These are phyloP conservation scores for Hirtodrosophila duncani DNA, from an alignment of 2,888 invertebrate genomes.

Conservation along the genomic window DNA sequence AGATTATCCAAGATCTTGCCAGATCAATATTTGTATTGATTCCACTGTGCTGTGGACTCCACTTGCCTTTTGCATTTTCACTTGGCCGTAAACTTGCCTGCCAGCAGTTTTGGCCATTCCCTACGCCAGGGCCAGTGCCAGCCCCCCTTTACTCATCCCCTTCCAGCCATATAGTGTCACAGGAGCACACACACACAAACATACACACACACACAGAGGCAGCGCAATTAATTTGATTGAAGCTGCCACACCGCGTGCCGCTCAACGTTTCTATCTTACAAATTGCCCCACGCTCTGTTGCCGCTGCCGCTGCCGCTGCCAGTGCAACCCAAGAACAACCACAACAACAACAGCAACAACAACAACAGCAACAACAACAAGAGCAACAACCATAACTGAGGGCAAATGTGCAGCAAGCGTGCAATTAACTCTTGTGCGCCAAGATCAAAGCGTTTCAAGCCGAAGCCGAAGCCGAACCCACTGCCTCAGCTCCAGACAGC, in stretches of 20 bases:
- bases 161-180: too few relatives aligned
- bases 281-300: too few relatives aligned
- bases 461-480: constrained; percentile 30
- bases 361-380: constrained; percentile 25
- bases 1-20: too few relatives aligned
- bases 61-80: too few relatives aligned
- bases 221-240: constrained; percentile 77
- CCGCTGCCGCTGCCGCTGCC: constrained; percentile 26
- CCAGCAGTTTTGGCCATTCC: too few relatives aligned
- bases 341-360: constrained; percentile 20
- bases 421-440: constrained; percentile 76
- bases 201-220: constrained; percentile 22
- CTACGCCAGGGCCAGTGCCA: too few relatives aligned
- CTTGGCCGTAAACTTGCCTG: too few relatives aligned
- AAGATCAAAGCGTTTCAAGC: constrained; percentile 76
- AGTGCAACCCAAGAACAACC: constrained; percentile 18
- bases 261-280: constrained; percentile 63
- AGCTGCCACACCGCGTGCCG: constrained; percentile 75
- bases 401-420: constrained; percentile 70
- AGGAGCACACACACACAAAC: constrained; percentile 9
- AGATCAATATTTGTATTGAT: too few relatives aligned
- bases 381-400: constrained; percentile 36
- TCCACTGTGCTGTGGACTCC: too few relatives aligned
- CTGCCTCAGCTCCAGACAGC: neutral
- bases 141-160: too few relatives aligned